Conservation (phyloP, 2,113 vertebrate species). For the Dromas ardeola region DNA sequence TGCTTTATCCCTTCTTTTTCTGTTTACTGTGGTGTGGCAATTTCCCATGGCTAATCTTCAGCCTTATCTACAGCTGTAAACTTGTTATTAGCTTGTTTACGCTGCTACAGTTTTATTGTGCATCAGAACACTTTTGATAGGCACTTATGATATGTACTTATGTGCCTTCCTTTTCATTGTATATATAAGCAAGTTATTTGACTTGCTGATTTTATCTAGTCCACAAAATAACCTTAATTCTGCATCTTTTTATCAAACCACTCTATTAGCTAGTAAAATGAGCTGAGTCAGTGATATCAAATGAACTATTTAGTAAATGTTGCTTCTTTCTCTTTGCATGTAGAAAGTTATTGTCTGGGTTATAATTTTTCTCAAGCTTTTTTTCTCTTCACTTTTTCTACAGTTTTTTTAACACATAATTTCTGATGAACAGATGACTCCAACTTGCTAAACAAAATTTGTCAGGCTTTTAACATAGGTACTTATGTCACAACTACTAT, state of each 20-base stretch:
- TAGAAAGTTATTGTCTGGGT: not conserved
- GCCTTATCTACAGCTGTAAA: not conserved
- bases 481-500: not conserved
- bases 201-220: not conserved
- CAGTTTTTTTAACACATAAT: not conserved
- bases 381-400: not conserved
- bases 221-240: not conserved
- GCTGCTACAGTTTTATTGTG: not conserved
- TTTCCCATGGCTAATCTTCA: not conserved
- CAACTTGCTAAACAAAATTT: not conserved
- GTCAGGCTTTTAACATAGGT: not conserved
- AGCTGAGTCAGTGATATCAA: not conserved
- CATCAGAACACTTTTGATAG: not conserved
- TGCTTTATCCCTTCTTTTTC: not conserved
- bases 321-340: not conserved
- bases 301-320: not conserved
- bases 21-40: not conserved
- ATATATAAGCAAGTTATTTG: not conserved
- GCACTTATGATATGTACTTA: not conserved
- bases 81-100: slow-evolving; percentile 20
- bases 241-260: not conserved
- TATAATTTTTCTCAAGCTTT: not conserved
- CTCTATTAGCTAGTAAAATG: not conserved
- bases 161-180: not conserved
- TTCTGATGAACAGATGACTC: not conserved